Conservation (phyloP, 2,113 vertebrate genomes). For the Dendrocopos noguchii region DNA sequence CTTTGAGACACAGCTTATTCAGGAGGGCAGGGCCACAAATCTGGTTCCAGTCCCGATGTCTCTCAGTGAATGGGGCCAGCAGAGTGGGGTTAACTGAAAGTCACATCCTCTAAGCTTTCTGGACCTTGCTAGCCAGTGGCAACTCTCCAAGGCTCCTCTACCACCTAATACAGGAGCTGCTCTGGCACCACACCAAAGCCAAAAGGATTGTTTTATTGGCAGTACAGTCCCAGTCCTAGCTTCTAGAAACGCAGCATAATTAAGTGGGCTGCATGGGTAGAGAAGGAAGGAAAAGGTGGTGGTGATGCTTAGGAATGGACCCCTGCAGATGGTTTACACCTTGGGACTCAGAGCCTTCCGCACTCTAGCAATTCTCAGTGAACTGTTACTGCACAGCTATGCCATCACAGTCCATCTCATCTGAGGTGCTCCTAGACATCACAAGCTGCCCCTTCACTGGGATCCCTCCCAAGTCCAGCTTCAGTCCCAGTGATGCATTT, state of each 20-base stretch:
- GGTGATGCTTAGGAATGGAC: not conserved
- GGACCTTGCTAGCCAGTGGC: not conserved
- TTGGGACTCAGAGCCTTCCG: conserved; percentile 15
- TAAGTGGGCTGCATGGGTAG: not conserved
- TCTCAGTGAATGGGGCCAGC: not conserved
- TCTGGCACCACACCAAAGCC: not conserved
- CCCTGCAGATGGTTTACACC: not conserved
- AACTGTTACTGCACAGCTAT: not conserved
- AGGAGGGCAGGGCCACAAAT: not conserved
- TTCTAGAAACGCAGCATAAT: not conserved
- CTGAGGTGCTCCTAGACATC: not conserved
- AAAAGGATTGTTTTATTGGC: not conserved
- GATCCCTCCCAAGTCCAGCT: not conserved
- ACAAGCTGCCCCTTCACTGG: not conserved
- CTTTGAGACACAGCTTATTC: not conserved
- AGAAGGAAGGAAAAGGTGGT: not conserved
- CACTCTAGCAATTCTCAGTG: not conserved
- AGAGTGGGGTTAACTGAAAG: not conserved
- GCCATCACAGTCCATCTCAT: not conserved
- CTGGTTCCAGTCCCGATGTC: not conserved
- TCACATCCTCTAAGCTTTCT: not conserved
- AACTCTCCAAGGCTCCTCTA: not conserved
- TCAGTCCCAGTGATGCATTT: not conserved
- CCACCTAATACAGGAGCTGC: not conserved
- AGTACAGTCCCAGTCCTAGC: not conserved